These are phyloP conservation scores for Neogobius melanostomus DNA, from an alignment of 2,113 vertebrate species.

Conservation along the genomic window DNA sequence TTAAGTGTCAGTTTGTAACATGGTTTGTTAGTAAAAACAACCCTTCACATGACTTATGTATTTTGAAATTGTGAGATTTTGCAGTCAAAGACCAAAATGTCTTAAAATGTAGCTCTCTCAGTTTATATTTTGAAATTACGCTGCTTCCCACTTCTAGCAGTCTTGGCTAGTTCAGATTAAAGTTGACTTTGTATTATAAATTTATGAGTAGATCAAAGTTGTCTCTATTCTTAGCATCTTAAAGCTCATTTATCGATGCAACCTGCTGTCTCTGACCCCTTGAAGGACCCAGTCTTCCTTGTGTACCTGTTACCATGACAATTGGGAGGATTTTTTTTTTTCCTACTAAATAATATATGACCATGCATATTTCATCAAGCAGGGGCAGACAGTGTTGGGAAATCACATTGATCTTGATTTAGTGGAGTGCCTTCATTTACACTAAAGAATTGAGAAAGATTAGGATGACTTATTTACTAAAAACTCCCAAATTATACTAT, in stretches of 20 bases:
- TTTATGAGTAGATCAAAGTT: conserved; percentile 61
- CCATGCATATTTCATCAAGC: conserved; percentile 57
- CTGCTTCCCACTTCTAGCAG: conserved; percentile 24
- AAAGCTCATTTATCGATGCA: conserved; percentile 53
- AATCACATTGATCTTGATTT: conserved; percentile 35
- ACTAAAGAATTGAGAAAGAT: too few relatives aligned
- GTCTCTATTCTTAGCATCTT: conserved; percentile 32
- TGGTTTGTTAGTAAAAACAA: background rate
- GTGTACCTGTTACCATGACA: conserved; percentile 44
- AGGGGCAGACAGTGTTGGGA: conserved; percentile 34
- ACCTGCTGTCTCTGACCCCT: conserved; percentile 27
- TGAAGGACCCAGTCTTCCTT: conserved; percentile 13
- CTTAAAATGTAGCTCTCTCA: background rate
- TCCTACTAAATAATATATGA: conserved; percentile 50
- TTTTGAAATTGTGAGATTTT: too few relatives aligned
- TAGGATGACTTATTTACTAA: too few relatives aligned
- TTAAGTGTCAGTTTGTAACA: background rate
- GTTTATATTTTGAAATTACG: conserved; percentile 16
- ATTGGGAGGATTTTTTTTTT: conserved; percentile 23
- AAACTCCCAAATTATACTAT: too few relatives aligned
- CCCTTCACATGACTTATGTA: background rate
- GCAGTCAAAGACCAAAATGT: conserved; percentile 1
- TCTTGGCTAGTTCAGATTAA: conserved; percentile 45
- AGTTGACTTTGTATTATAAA: conserved; percentile 51
- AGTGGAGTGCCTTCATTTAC: background rate